Evolutionary conservation across 2,113 vertebrate genomes (phyloP).

Genomic region (Panthera tigris): DNA sequence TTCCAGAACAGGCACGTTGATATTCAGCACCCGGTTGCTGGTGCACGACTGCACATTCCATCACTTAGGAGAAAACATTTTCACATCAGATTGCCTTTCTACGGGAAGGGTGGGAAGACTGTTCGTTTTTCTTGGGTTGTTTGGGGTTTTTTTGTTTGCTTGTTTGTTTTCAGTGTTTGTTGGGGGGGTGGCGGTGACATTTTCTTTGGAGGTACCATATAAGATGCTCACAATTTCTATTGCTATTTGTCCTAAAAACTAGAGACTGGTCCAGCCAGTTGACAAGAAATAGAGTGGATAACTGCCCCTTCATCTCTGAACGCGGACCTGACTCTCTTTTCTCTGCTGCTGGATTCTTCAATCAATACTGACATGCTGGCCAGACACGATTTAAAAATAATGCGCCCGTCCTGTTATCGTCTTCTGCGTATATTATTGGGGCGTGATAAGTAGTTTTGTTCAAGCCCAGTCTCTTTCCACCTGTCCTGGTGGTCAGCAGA

Average conservation of each 20-base stretch:
- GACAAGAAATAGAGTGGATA: conserved; percentile 49
- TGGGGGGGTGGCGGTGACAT: not conserved
- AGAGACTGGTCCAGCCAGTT: conserved; percentile 16
- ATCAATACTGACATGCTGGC: conserved; percentile 41
- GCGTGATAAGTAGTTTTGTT: not conserved
- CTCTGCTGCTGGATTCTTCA: conserved; percentile 20
- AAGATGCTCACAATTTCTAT: conserved; percentile 30
- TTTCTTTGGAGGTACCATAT: conserved; percentile 23
- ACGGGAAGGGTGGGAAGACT: conserved; percentile 47
- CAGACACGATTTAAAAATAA: conserved; percentile 51
- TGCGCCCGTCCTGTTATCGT: not conserved
- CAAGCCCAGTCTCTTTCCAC: conserved; percentile 30
- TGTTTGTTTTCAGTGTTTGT: conserved; percentile 24
- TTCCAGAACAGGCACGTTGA: conserved; percentile 54
- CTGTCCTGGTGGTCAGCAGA: conserved; percentile 49
- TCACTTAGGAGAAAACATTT: conserved; percentile 76
- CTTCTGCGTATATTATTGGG: not conserved
- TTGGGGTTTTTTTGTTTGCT: not conserved
- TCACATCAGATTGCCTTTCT: conserved; percentile 72
- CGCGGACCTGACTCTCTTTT: conserved; percentile 38
- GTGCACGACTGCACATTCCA: conserved; percentile 69
- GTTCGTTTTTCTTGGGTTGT: conserved; percentile 21
- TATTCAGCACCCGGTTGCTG: conserved; percentile 59
- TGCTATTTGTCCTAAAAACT: conserved; percentile 54
- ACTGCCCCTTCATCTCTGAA: conserved; percentile 27